phyloP scores from a whole-genome alignment of 2,888 invertebrate genomes.

The Tenthredo notha region DNA sequence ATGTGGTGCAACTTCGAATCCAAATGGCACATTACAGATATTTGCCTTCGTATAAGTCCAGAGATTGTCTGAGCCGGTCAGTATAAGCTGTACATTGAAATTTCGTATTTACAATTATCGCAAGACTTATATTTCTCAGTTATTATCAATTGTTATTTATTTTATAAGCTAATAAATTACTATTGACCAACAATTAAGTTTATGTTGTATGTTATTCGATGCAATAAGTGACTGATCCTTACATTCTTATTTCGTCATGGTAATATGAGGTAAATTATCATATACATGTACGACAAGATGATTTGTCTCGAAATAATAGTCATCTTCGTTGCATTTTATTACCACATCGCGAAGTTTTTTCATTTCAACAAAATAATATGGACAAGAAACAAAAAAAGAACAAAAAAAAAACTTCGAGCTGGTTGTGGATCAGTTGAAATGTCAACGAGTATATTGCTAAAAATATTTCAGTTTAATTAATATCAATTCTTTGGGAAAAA shows the following conservation, averaged over 20 bases:
- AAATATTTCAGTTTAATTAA: not conserved
- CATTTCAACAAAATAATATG: not conserved
- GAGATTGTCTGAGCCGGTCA: not conserved
- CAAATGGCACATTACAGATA: not conserved
- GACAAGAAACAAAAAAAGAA: not conserved
- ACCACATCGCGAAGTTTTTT: not conserved
- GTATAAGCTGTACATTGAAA: not conserved
- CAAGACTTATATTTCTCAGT: not conserved
- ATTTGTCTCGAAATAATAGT: not conserved
- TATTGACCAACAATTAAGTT: not conserved
- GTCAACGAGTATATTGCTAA: not conserved
- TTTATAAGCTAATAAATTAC: constrained; percentile 28
- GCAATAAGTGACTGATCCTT: not conserved
- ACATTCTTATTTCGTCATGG: not conserved
- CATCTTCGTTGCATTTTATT: not conserved
- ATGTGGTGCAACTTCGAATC: not conserved
- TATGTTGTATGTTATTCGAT: not conserved
- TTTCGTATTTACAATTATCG: not conserved
- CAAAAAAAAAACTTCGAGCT: not conserved
- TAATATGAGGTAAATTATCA: not conserved
- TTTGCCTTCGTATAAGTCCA: not conserved
- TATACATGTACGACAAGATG: not conserved
- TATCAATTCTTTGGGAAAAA: not conserved
- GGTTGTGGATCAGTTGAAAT: not conserved
- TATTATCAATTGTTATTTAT: constrained; percentile 17